Evolutionary conservation across 2,113 vertebrate species (phyloP).

Genomic region (Rhynchopsitta pachyrhyncha): DNA sequence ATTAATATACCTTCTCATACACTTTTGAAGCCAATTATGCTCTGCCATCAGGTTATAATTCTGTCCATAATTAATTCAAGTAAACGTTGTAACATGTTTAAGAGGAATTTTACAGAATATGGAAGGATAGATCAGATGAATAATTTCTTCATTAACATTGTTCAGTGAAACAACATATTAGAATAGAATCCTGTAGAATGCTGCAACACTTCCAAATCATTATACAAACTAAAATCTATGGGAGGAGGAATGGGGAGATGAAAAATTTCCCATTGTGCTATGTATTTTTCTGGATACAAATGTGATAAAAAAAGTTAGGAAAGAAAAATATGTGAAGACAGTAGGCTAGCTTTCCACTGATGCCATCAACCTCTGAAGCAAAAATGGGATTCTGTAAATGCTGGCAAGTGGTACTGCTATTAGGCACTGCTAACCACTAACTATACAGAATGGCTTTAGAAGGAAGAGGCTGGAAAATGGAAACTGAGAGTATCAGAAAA

Average conservation of each 20-base stretch:
- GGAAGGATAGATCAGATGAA: not conserved
- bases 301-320: not conserved
- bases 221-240: not conserved
- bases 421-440: constrained; percentile 8
- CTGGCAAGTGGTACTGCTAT: not conserved
- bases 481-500: not conserved
- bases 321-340: not conserved
- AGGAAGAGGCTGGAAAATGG: not conserved
- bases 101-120: not conserved
- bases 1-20: constrained; percentile 23
- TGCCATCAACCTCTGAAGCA: not conserved
- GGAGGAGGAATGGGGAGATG: not conserved
- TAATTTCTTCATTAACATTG: not conserved
- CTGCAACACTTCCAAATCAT: not conserved
- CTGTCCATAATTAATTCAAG: constrained; percentile 6
- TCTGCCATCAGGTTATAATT: constrained; percentile 7
- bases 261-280: not conserved
- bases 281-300: not conserved
- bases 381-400: not conserved
- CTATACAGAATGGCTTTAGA: not conserved
- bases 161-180: not conserved
- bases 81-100: not conserved
- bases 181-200: not conserved
- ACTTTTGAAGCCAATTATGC: not conserved
- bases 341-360: not conserved